These are phyloP conservation scores for Eupithecia vulgata DNA, from an alignment of 2,888 invertebrate species.

Conservation along the genomic window DNA sequence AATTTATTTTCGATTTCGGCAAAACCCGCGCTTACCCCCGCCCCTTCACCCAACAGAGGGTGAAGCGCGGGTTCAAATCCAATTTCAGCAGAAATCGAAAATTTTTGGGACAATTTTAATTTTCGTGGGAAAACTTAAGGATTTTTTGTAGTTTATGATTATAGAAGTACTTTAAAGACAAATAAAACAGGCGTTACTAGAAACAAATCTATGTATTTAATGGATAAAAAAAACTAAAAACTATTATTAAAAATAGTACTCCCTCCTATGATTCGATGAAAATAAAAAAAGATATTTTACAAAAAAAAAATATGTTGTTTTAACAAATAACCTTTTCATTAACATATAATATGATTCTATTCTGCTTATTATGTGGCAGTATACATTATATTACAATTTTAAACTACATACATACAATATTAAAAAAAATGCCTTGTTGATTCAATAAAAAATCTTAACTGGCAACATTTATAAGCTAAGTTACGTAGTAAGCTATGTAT, in stretches of 20 bases:
- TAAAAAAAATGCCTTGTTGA: conserved; percentile 39
- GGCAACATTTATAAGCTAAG: conserved; percentile 41
- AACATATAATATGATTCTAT: conserved; percentile 45
- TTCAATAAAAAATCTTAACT: conserved; percentile 31
- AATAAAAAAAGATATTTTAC: conserved; percentile 58
- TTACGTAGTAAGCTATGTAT: conserved; percentile 25
- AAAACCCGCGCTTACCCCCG: too few species aligned
- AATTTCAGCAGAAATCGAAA: too few species aligned
- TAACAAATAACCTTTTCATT: conserved; percentile 54
- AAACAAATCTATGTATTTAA: conserved; percentile 72
- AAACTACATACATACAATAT: conserved; percentile 41
- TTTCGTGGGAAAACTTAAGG: too few species aligned
- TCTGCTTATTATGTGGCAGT: conserved; percentile 54
- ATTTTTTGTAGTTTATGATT: neutral
- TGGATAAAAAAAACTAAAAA: conserved; percentile 79
- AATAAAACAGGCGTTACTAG: conserved; percentile 53
- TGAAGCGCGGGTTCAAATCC: too few species aligned
- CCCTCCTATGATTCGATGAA: conserved; percentile 54
- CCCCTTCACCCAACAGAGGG: too few species aligned
- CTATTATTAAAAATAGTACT: conserved; percentile 60
- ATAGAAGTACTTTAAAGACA: neutral
- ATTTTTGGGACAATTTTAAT: too few species aligned
- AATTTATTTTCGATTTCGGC: too few species aligned
- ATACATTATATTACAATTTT: conserved; percentile 50
- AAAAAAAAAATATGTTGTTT: conserved; percentile 53